Conservation (phyloP, 2,888 invertebrate species). For the Perithous albicinctus region DNA sequence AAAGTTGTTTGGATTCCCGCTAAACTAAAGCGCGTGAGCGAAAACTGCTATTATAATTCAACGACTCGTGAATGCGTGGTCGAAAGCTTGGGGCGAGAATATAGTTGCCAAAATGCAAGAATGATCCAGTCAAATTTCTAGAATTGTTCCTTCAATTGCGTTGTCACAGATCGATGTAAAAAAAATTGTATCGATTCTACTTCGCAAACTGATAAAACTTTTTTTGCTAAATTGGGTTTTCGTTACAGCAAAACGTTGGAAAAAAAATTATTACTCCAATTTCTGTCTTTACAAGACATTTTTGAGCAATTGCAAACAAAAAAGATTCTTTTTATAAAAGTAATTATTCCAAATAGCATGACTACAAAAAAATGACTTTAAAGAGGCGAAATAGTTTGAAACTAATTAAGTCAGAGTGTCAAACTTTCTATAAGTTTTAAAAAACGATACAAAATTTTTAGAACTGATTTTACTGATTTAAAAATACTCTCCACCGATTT, state of each 20-base stretch:
- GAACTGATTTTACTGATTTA: no score
- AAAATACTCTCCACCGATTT: no score
- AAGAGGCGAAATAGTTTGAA: no score
- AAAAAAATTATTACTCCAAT: no score
- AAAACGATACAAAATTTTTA: no score
- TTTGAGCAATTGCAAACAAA: no score
- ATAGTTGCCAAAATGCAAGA: background rate
- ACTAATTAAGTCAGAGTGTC: no score
- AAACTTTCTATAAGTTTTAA: no score
- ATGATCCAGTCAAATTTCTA: background rate
- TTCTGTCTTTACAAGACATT: no score
- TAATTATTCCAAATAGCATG: no score
- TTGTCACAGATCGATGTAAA: background rate
- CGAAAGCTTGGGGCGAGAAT: background rate
- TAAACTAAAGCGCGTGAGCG: slow-evolving; percentile 14
- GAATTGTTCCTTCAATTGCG: background rate
- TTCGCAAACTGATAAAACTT: background rate
- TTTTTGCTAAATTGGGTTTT: background rate
- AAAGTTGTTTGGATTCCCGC: background rate
- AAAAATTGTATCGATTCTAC: background rate
- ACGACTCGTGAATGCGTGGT: background rate
- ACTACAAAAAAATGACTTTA: no score
- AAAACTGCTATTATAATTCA: background rate
- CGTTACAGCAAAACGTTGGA: background rate
- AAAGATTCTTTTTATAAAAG: no score